Evolutionary conservation across 2,888 invertebrate genomes (phyloP).

Genomic region (Rhagium mordax): DNA sequence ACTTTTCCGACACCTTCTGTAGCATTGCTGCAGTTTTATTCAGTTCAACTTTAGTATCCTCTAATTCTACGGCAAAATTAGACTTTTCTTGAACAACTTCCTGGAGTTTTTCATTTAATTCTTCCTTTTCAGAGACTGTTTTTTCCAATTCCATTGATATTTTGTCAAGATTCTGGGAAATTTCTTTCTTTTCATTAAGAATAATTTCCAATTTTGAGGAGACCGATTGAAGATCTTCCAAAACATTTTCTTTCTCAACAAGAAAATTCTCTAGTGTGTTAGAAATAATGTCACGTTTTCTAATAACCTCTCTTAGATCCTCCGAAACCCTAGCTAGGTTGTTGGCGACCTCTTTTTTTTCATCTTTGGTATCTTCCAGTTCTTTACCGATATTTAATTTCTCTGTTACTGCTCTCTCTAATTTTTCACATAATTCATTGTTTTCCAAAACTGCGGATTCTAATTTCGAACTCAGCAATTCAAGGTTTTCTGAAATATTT

Average conservation of each 20-base stretch:
- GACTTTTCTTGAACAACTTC: neutral
- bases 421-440: neutral
- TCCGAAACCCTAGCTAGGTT: neutral
- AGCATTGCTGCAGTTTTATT: neutral
- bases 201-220: neutral
- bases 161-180: conserved; percentile 1
- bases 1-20: neutral
- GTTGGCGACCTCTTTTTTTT: neutral
- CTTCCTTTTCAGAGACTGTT: conserved; percentile 18
- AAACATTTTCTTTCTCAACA: neutral
- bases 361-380: conserved; percentile 7
- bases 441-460: neutral
- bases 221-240: neutral
- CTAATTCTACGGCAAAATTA: neutral
- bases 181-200: conserved; percentile 5
- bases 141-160: conserved; percentile 20
- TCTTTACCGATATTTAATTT: neutral
- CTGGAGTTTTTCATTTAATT: conserved; percentile 35
- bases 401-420: neutral
- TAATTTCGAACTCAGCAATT: neutral
- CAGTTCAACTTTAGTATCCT: neutral
- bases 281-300: neutral
- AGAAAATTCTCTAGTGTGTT: neutral
- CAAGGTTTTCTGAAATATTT: neutral
- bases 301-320: neutral